phyloP scores from a whole-genome alignment of 1,140 invertebrate species.

The Drosophila orena region DNA sequence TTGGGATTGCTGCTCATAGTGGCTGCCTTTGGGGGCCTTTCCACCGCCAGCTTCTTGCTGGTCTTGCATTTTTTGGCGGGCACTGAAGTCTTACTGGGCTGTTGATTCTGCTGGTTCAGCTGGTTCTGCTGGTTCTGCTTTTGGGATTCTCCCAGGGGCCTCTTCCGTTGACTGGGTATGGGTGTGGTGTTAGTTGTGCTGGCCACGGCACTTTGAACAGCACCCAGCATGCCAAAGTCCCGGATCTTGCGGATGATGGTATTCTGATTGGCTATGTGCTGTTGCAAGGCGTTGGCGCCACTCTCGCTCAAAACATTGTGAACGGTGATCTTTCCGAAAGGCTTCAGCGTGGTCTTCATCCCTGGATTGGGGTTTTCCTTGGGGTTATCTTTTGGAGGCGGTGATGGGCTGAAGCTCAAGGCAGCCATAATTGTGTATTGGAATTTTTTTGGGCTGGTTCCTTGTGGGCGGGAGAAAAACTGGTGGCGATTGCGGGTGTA shows the following conservation, averaged over 20 bases:
- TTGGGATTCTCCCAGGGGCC: constrained; percentile 45
- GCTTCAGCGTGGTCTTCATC: constrained; percentile 42
- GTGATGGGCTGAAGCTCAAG: constrained; percentile 49
- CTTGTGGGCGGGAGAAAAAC: not conserved
- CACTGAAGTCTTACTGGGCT: not conserved
- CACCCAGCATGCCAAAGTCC: constrained; percentile 80
- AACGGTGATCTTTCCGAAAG: constrained; percentile 78
- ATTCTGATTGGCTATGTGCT: constrained; percentile 71
- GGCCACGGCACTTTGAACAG: constrained; percentile 64
- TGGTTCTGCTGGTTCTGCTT: constrained; percentile 40
- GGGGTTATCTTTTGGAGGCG: constrained; percentile 33
- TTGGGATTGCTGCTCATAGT: not conserved
- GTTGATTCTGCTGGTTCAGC: constrained; percentile 31
- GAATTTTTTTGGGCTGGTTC: too few species aligned
- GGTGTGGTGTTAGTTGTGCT: constrained; percentile 6
- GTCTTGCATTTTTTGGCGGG: constrained; percentile 40
- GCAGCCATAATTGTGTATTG: constrained; percentile 52
- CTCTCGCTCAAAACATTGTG: constrained; percentile 79
- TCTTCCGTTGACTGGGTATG: constrained; percentile 32
- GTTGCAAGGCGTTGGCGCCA: constrained; percentile 69
- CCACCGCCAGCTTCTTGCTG: constrained; percentile 5
- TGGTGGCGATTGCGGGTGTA: constrained; percentile 1
- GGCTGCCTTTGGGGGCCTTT: constrained; percentile 7
- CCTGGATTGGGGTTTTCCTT: constrained; percentile 15
- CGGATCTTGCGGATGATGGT: constrained; percentile 80